These are phyloP conservation scores for Dascyllus trimaculatus DNA, from an alignment of 2,113 vertebrate genomes.

Conservation along the genomic window DNA sequence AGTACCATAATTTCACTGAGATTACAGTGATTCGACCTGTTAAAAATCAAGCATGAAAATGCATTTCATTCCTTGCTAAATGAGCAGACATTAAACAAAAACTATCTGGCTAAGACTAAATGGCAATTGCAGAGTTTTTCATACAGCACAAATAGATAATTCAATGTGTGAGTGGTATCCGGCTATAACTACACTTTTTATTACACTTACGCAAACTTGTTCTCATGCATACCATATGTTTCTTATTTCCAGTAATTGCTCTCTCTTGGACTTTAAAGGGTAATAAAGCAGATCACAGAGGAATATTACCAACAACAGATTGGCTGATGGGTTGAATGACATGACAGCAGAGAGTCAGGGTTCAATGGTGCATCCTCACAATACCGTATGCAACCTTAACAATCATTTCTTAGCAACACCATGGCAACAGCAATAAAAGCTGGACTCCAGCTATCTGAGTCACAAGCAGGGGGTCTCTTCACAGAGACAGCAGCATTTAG, in stretches of 20 bases:
- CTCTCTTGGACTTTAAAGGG: constrained; percentile 8
- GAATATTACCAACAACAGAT: neutral
- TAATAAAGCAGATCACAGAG: constrained; percentile 5
- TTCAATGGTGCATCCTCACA: neutral
- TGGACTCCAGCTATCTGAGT: constrained; percentile 29
- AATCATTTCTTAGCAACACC: constrained; percentile 48
- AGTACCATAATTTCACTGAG: constrained; percentile 22
- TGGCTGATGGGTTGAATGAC: constrained; percentile 29
- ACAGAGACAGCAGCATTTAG: constrained; percentile 69
- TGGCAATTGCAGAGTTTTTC: constrained; percentile 3
- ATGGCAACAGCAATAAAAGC: constrained; percentile 54
- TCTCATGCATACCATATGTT: neutral
- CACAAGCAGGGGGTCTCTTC: constrained; percentile 48
- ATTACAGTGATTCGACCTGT: constrained; percentile 32
- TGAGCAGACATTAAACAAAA: constrained; percentile 7
- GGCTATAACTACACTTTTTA: constrained; percentile 1
- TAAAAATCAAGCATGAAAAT: constrained; percentile 26
- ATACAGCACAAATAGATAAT: constrained; percentile 1
- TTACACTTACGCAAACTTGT: neutral
- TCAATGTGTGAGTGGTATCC: neutral
- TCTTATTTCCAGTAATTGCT: neutral
- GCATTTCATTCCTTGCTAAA: constrained; percentile 7
- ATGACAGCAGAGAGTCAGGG: constrained; percentile 5
- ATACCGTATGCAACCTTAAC: constrained; percentile 19
- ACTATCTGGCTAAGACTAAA: neutral